Evolutionary conservation across 1,140 invertebrate genomes (phyloP).

Genomic region (Rhagoletis zephyria): DNA sequence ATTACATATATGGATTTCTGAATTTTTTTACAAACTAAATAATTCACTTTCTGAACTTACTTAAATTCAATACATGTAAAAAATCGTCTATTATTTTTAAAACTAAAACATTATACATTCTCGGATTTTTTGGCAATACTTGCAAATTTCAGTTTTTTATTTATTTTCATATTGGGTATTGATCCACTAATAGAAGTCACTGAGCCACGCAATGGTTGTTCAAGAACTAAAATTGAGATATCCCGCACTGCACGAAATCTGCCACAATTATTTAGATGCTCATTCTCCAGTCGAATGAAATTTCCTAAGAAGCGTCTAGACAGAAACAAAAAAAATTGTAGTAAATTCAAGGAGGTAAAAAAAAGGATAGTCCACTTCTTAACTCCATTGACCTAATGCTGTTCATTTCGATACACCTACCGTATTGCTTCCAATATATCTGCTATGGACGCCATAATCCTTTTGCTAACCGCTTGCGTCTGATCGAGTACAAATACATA

Average conservation of each 20-base stretch:
- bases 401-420: conserved; percentile 73
- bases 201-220: background rate
- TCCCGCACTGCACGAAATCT: conserved; percentile 98
- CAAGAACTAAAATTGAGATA: conserved; percentile 88
- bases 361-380: no score
- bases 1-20: no score
- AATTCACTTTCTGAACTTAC: no score
- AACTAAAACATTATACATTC: conserved; percentile 3
- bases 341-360: no score
- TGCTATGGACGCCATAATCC: conserved; percentile 90
- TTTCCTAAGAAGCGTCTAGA: conserved; percentile 98
- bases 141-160: background rate
- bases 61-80: no score
- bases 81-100: no score
- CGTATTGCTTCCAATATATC: conserved; percentile 95
- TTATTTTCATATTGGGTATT: background rate
- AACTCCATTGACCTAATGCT: no score
- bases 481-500: conserved; percentile 90
- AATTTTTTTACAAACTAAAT: no score
- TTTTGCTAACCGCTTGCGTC: conserved; percentile 83
- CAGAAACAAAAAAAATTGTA: no score
- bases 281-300: conserved; percentile 99
- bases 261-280: conserved; percentile 99
- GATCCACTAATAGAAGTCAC: background rate
- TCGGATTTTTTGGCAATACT: background rate